Conservation (phyloP, 2,888 invertebrate genomes). For the Cistogaster globosa region DNA sequence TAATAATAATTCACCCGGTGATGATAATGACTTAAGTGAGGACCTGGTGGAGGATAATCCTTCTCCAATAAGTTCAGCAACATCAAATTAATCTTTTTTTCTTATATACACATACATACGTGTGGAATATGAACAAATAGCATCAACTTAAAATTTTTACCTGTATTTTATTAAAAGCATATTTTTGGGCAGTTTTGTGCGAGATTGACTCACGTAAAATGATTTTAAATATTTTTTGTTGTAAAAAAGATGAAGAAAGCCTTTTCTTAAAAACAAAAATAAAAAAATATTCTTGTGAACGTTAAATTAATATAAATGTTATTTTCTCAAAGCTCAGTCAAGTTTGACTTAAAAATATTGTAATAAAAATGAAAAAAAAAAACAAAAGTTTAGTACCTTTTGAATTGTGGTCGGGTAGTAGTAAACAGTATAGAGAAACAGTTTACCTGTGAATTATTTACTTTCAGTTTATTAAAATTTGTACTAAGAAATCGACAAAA, state of each 20-base stretch:
- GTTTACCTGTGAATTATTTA: too few relatives aligned
- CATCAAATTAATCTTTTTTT: slow-evolving; percentile 10
- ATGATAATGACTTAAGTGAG: slow-evolving; percentile 33
- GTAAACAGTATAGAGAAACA: too few relatives aligned
- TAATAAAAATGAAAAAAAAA: neutral
- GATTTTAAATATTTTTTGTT: slow-evolving; percentile 9
- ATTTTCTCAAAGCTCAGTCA: slow-evolving; percentile 54
- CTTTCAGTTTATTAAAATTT: too few relatives aligned
- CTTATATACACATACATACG: neutral
- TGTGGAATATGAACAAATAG: neutral
- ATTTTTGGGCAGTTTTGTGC: slow-evolving; percentile 42
- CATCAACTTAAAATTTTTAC: slow-evolving; percentile 44
- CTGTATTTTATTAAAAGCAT: slow-evolving; percentile 65
- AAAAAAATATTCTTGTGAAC: slow-evolving; percentile 46
- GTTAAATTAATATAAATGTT: slow-evolving; percentile 56
- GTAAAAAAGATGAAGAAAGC: slow-evolving; percentile 20
- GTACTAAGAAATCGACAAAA: too few relatives aligned
- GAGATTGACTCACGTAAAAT: slow-evolving; percentile 29
- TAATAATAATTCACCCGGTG: slow-evolving; percentile 30
- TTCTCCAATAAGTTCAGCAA: slow-evolving; percentile 21
- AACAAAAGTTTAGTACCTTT: neutral
- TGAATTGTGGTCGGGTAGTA: neutral
- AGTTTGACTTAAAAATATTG: slow-evolving; percentile 37
- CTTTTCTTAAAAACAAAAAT: slow-evolving; percentile 24
- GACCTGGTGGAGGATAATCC: slow-evolving; percentile 43